Base-by-base conservation (phyloP, 2,113 vertebrate genomes). In the Hystrix cristata region DNA sequence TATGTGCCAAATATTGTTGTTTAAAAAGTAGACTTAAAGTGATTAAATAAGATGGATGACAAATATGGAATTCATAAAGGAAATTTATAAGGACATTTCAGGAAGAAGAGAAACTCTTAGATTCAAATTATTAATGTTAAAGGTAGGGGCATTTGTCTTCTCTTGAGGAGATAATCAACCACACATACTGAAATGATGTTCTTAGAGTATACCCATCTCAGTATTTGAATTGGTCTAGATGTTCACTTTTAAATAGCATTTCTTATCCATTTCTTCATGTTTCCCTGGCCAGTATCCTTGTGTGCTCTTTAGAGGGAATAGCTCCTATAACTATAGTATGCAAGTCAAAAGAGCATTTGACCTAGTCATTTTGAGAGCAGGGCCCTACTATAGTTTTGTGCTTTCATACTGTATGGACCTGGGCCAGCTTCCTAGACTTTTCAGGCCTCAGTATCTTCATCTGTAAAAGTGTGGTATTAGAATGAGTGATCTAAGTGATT, bases 191-290 rank as follows among this genome's bases (percentile, higher is more conserved):
- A 95, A 93, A 55, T 57, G 55, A 16, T n/a, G 7, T 84, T 91
- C 84, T 78, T 78, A 87, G 81, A 65, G 9, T 81, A 27, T 78
- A 7, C 53, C 27, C 15, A 34, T n/a, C 59, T 87, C 65, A 86
- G 25, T 74, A 81, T 95, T 97, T 79, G 72, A 91, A 46, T 53
- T 67, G 57, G 10, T 78, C 23, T 53, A 82, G 23, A 72, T 78
- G 76, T 12, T 43, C 14, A 46, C 71, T 93, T 95, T 71, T 46
- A 79, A 82, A 81, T 25, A 83, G 71, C 46, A 90, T 67, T 94
- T 94, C 87, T 71, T 86, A 79, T 10, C 46, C 65, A 59, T 96
- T 91, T 96, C 31, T 96, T 95, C 38, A 31, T 46, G 83, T 94
- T 96, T 94, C 53, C 53, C 19, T 87, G 31, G 46, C 69, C 82